These are phyloP conservation scores for Charina bottae DNA, from an alignment of 2,113 vertebrate genomes.

Conservation along the genomic window DNA sequence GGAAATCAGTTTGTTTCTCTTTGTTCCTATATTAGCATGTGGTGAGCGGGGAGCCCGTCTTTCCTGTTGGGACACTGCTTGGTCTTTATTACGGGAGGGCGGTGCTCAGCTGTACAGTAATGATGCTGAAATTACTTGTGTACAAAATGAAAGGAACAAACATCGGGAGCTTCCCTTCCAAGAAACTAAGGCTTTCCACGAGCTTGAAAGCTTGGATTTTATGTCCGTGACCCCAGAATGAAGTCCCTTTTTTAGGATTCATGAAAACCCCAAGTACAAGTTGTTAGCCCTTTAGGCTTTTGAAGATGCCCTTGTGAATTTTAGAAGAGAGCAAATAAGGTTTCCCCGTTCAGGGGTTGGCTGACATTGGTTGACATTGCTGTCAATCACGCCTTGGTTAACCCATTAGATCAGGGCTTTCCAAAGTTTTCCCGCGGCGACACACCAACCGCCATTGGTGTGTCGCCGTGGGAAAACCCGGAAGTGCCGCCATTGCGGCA, in stretches of 20 bases:
- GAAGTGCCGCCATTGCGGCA: too few relatives aligned
- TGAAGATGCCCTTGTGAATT: too few relatives aligned
- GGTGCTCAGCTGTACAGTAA: neutral
- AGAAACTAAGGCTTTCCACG: neutral
- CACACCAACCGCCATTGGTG: too few relatives aligned
- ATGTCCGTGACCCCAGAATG: neutral
- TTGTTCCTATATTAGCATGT: neutral
- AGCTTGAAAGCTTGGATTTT: neutral
- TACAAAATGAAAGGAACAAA: neutral
- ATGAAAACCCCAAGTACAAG: neutral
- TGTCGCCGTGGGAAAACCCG: too few relatives aligned
- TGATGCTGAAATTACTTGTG: neutral
- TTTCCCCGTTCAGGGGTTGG: neutral
- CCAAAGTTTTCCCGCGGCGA: too few relatives aligned
- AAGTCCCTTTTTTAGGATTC: neutral
- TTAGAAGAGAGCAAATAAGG: neutral
- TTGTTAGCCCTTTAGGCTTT: neutral
- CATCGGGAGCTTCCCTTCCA: rapidly evolving
- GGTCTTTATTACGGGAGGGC: neutral
- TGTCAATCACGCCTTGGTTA: too few relatives aligned
- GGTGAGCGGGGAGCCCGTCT: neutral
- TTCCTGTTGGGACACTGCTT: conserved; percentile 4
- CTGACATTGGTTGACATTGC: too few relatives aligned
- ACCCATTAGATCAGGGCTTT: too few relatives aligned
- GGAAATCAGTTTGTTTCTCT: neutral